These are phyloP conservation scores for Eupristina koningsbergeri DNA, from an alignment of 1,140 invertebrate species.

Conservation along the genomic window DNA sequence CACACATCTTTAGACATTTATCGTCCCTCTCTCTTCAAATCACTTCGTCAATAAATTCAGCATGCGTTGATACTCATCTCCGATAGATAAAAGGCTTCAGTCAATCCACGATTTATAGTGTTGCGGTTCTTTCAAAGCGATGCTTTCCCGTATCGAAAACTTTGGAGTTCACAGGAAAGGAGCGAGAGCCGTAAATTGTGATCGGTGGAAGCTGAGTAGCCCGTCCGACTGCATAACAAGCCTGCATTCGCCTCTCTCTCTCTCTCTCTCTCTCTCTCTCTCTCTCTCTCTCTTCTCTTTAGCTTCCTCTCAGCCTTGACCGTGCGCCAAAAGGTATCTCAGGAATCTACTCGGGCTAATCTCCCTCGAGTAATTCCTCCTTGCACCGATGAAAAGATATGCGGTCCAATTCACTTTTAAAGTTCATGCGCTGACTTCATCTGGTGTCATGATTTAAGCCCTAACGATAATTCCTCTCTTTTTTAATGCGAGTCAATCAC, in stretches of 20 bases:
- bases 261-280: background rate
- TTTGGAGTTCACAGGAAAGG: slow-evolving; percentile 9
- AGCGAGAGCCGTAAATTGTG: slow-evolving; percentile 15
- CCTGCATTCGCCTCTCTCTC: background rate
- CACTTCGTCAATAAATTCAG: slow-evolving; percentile 21
- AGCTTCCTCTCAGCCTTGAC: slow-evolving; percentile 24
- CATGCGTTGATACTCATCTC: background rate
- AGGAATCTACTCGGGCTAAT: background rate
- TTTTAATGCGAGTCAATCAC: background rate
- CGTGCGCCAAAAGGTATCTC: slow-evolving; percentile 6
- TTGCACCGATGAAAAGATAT: background rate
- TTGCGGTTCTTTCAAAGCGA: slow-evolving; percentile 21
- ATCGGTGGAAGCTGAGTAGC: background rate
- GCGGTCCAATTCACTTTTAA: too few species aligned
- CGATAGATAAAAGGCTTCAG: background rate
- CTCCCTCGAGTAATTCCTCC: background rate
- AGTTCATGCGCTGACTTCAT: background rate
- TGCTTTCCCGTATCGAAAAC: background rate
- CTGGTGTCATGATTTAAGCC: too few species aligned
- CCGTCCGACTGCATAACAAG: background rate
- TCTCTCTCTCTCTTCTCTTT: background rate
- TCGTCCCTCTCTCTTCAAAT: background rate
- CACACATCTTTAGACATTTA: background rate
- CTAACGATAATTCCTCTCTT: too few species aligned
- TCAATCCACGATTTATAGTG: slow-evolving; percentile 13